Base-by-base conservation (phyloP, 1,140 invertebrate genomes). In the Drosophila hydei region DNA sequence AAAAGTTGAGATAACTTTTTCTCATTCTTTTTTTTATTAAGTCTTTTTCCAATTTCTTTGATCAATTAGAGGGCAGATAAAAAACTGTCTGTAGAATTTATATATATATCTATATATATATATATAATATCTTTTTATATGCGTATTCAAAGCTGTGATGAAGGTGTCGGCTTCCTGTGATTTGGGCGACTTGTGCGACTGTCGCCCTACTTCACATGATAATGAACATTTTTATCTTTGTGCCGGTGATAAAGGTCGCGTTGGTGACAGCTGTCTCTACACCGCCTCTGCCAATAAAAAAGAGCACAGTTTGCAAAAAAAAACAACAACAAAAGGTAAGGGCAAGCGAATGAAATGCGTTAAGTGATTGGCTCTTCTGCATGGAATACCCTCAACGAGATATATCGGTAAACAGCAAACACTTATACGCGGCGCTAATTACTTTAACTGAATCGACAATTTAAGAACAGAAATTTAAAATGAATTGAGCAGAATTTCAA, bases 231-330 rank as follows among this genome's bases (percentile, higher is more conserved):
- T 83, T 68, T 42, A 55, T 69, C 51, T 36, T 33, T 33, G 47
- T 8, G n/a, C 11, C 21, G 25, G 48, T 85, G 81, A 85, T 75
- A 87, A 77, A 87, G 80, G 80, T 87, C 36, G 74, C 55, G 60
- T 27, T 75, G 47, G 52, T 68, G 83, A 87, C 80, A 85, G 74
- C 77, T 80, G 81, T 67, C 50, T n/a, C n/a, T n/a, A n/a, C n/a
- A n/a, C 9, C 30, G 25, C 1, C 30, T 3, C 9, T 74, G 73
- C 52, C 63, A 73, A 80, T 80, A 85, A 85, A 85, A 45, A 65
- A 65, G 48, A 23, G 55, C 55, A n/a, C n/a, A n/a, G n/a, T n/a
- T n/a, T n/a, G 40, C 51, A 77, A 68, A 85, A 85, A 33, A 19
- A 14, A 61, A 61, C 14, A 33, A 63, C 51, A 38, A 55, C 50